These are phyloP conservation scores for Gallinago stenura DNA, from an alignment of 2,797 vertebrate genomes.

Conservation along the genomic window DNA sequence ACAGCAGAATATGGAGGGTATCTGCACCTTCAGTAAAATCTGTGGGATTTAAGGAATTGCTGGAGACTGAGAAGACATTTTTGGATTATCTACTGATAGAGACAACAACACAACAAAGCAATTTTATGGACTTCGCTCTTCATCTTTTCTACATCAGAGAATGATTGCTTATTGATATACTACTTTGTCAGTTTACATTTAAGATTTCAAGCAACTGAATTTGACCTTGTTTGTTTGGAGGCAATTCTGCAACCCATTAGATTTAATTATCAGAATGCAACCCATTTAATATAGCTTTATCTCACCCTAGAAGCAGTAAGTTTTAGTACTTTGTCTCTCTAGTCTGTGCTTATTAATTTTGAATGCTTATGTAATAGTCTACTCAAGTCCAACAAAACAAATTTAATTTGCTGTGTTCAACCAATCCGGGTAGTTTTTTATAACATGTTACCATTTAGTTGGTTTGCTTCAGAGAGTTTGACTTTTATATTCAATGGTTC, in stretches of 20 bases:
- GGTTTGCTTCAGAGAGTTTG: not conserved
- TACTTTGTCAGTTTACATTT: not conserved
- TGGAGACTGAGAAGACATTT: accelerated
- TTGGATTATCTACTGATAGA: not conserved
- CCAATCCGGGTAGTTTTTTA: not conserved
- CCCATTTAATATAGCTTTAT: not conserved
- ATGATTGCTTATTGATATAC: not conserved
- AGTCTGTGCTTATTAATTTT: not conserved
- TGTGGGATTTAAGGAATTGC: not conserved
- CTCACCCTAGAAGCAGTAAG: not conserved
- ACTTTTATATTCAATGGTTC: not conserved
- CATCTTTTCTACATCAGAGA: not conserved
- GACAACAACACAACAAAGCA: not conserved
- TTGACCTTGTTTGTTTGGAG: not conserved
- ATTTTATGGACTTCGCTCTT: not conserved
- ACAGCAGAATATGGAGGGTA: not conserved
- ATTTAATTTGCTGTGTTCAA: not conserved
- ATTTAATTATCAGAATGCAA: not conserved
- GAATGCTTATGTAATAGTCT: not conserved
- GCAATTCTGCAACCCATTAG: not conserved
- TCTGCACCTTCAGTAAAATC: not conserved
- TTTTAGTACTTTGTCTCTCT: not conserved
- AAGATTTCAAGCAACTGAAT: not conserved
- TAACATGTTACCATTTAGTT: not conserved
- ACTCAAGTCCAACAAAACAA: not conserved